A percentile compares a stretch with the other conserved stretches of the same genome.
Evolutionary conservation across 1,140 invertebrate genomes (phyloP).

Genomic region (Drosophila pectinifera): DNA sequence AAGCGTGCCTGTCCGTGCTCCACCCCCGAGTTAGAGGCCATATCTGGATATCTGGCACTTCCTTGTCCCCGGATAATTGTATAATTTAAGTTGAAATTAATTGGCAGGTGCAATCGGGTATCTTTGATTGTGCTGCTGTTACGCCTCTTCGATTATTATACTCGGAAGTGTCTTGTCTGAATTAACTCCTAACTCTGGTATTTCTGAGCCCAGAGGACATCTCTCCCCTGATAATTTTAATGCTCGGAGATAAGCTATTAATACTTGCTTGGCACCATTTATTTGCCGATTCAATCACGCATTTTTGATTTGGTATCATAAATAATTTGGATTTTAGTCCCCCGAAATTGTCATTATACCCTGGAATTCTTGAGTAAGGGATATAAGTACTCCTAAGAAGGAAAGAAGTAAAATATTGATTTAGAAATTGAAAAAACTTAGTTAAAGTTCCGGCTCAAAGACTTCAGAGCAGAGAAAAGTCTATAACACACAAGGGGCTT

Average conservation of each 20-base stretch:
- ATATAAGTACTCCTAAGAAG: too few species aligned
- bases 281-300: background rate
- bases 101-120: conserved; percentile 48
- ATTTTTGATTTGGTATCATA: conserved; percentile 33
- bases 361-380: background rate
- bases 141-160: conserved; percentile 49
- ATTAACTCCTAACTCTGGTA: background rate
- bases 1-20: conserved; percentile 16
- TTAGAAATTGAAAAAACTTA: too few species aligned
- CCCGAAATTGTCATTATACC: background rate
- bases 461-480: too few species aligned
- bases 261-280: background rate
- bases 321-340: conserved; percentile 11
- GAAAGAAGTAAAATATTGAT: too few species aligned
- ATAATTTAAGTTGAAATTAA: conserved; percentile 59
- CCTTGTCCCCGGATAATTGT: conserved; percentile 42
- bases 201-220: too few species aligned
- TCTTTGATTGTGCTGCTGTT: conserved; percentile 21
- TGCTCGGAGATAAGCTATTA: background rate
- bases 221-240: background rate
- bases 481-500: too few species aligned
- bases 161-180: background rate
- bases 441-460: too few species aligned
- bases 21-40: conserved; percentile 16
- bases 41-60: conserved; percentile 17